Percentiles rank a stretch among this genome's conserved stretches.
Conservation (phyloP, 2,113 vertebrate genomes). For the Melanerpes aurifrons region DNA sequence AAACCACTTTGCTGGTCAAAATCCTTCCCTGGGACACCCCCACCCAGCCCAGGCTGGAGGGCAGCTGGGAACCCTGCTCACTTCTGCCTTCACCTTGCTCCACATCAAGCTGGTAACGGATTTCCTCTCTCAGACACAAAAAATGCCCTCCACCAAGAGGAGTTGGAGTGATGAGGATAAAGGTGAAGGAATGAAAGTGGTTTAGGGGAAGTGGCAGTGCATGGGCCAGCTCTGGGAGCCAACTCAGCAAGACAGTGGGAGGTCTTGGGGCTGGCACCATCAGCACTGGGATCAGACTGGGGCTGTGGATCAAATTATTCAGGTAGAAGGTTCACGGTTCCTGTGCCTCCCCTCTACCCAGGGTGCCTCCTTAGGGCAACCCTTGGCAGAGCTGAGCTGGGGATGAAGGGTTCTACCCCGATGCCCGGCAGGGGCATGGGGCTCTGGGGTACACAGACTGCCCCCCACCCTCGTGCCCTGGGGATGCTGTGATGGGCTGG, state of each 20-base stretch:
- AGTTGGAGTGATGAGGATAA: not conserved
- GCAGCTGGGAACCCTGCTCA: not conserved
- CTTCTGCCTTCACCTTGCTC: not conserved
- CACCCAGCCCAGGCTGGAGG: not conserved
- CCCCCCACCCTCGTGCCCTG: not conserved
- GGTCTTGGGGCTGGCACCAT: accelerated
- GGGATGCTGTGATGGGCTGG: not conserved
- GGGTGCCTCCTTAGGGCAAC: not conserved
- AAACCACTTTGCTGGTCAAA: not conserved
- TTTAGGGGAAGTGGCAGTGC: not conserved
- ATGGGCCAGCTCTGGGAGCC: accelerated
- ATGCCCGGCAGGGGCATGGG: not conserved
- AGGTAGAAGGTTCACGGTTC: not conserved
- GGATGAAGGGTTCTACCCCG: too few species aligned
- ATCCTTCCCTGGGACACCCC: not conserved
- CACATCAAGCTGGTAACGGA: not conserved
- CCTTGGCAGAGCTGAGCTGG: not conserved
- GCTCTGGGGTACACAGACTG: not conserved
- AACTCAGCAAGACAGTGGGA: accelerated
- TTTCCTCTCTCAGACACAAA: not conserved
- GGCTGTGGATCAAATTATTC: accelerated
- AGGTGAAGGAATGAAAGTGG: not conserved
- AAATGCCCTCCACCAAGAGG: not conserved
- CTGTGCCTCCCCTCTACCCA: not conserved
- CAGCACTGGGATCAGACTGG: not conserved